Base-by-base conservation (phyloP, 2,888 invertebrate genomes). In the Amiota communis region DNA sequence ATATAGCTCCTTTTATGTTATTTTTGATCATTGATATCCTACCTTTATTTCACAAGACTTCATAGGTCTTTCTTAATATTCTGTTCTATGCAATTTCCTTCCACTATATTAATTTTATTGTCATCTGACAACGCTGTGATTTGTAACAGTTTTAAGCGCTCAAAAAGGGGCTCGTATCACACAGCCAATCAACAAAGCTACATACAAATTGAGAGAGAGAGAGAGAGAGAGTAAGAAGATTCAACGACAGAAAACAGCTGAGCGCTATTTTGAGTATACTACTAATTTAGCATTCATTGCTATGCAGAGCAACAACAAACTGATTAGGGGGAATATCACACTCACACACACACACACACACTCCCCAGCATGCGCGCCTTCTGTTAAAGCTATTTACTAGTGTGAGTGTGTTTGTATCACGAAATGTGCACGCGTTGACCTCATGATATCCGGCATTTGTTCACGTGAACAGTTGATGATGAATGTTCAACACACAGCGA, bases 361-460 rank as follows among this genome's bases (percentile, higher is more conserved):
- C 36, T 83, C 83, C 82, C 84, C 85, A 84, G 80, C 78, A 80
- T 77, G 72, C 73, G 74, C 93, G 94, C 91, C 93, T 87, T 88
- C 77, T 79, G 78, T 85, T 86, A 84, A 94, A 51, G 12, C 4
- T 94, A 94, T 94, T 94, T 87, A 87, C 85, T 79, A 85, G 70
- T 76, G 70, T 77, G 79, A 81, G 79, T 78, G 79, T 77, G 81
- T 82, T 74, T 80, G 80, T 85, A 83, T 85, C 85, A 79, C 79
- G 74, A 76, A 72, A 87, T 88, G 92, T 92, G 93, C 96, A 96
- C 93, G 93, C 94, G 92, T 91, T 90, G 90, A 90, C 91, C 92
- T 94, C 95, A 94, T 96, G 96, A 92, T 92, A 92, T 90, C 90
- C 91, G 93, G 93, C 92, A 93, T 88, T 87, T 89, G 89, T 90